Base-by-base conservation (phyloP, 23 tunicate genomes). In the Aplidium turbinatum region DNA sequence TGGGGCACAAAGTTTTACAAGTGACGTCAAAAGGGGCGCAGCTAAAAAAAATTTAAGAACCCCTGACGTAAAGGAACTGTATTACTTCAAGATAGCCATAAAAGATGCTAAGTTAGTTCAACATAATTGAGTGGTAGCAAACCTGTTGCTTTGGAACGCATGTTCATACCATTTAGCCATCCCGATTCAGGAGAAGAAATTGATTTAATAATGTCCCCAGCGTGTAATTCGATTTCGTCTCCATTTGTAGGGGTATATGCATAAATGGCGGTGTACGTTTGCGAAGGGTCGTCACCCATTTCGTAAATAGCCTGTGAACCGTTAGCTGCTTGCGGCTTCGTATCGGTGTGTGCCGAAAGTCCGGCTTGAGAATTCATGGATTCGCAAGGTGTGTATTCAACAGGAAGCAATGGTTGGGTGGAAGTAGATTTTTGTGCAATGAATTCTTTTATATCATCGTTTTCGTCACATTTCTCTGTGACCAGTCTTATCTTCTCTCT, bases 381-480 rank as follows among this genome's bases (percentile, higher is more conserved):
- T 24, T 80, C 85, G 47, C 26, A 73, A 0, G 83, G 51, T 4
- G 46, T 47, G 54, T 89, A 82, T 70, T 70, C 53, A 4, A 89
- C 47, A 0, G 89, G 77, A 42, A 35, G 73, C 51, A 89, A 52
- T 5, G 96, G 96, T 6, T 47, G 7, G 7, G 72, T 63, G 40
- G 81, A 69, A 13, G 85, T 77, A 18, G 78, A 40, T 32, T 89
- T 82, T 0, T 52, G 38, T 7, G 47, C 3, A 3, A 70, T 31
- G 39, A 82, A 83, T 9, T 89, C 87, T 35, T 51, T 57, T 24
- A 89, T 42, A 50, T 89, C 96, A 35, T 39, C 56, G 9, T 54
- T 77, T 7, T 63, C 56, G 71, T 89, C 83, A 58, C 96, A 89
- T 1, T 77, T 53, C 47, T 89, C 96, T 0, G 86, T 45, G 19